Base-by-base conservation (phyloP, 2,888 invertebrate genomes). In the Acanthacorydalis orientalis region DNA sequence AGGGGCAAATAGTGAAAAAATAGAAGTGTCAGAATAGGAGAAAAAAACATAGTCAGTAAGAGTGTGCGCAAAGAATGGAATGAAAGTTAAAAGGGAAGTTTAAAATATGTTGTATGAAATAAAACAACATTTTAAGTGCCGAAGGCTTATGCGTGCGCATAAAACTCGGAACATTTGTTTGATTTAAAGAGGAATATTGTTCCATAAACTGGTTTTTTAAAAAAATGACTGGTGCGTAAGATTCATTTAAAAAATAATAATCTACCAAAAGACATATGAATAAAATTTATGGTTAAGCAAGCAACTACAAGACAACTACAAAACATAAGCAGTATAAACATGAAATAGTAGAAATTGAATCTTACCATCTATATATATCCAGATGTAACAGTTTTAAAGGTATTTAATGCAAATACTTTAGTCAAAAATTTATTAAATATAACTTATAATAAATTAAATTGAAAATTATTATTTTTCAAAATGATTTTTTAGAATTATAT, bases 1-100 rank as follows among this genome's bases (percentile, higher is more conserved):
- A 65, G 65, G 64, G 65, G 64, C 63, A 65, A 65, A 65, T 65
- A 65, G 65, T 66, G 66, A 67, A 67, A 67, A 47, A 67, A 67
- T 65, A 67, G 66, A 66, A 65, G 67, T 67, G 67, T 67, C 66
- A 67, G 66, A 67, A 67, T 65, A 65, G 63, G 63, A 62, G 65
- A 65, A 64, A 23, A 23, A 65, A 65, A 65, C 61, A 61, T 60
- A 65, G 43, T 42, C 35, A 47, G 43, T 43, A 47, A 42, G 31
- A 42, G 31, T 42, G 37, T 37, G 37, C 14, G 37, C 37, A 37
- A 37, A 14, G 14, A 37, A 37, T 37, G 37, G 12, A 37, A 37
- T 39, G 39, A 12, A 16, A 39, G 16, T 12, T 12, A 37, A 12
- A 12, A n/a, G 16, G 16, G 16, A 39, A 9, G 39, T 14, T 15